These are phyloP conservation scores for Passerina amoena DNA, from an alignment of 2,113 vertebrate genomes.

Conservation along the genomic window DNA sequence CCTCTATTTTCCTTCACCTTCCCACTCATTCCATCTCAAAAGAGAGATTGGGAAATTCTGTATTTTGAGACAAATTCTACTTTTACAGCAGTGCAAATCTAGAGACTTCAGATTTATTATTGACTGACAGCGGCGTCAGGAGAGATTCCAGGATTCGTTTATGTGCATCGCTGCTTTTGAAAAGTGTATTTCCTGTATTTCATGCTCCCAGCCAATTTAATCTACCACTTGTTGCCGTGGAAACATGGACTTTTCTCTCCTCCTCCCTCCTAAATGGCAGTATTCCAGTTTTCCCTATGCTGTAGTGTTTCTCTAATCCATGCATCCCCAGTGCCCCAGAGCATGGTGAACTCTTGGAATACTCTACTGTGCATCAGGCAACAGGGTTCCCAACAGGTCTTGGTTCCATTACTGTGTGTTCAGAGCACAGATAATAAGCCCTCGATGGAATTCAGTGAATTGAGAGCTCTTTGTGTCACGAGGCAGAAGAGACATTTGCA, in stretches of 20 bases:
- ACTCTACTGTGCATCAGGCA: not conserved
- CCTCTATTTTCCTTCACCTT: not conserved
- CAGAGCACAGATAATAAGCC: slow-evolving; percentile 32
- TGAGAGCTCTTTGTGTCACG: slow-evolving; percentile 52
- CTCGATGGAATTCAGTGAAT: not conserved
- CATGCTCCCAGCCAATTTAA: not conserved
- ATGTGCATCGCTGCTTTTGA: not conserved
- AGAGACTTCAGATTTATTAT: not conserved
- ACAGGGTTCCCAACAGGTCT: not conserved
- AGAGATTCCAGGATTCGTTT: not conserved
- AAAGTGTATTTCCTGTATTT: not conserved
- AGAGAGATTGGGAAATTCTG: not conserved
- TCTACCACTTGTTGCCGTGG: slow-evolving; percentile 59
- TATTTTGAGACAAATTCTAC: not conserved
- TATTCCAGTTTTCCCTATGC: not conserved
- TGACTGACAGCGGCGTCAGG: not conserved
- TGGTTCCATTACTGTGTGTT: not conserved
- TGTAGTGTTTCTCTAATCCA: not conserved
- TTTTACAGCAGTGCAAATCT: not conserved
- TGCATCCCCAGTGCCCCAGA: not conserved
- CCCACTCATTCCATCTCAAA: not conserved
- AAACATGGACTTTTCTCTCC: not conserved
- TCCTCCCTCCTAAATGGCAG: not conserved
- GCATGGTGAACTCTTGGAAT: not conserved
- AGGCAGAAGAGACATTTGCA: slow-evolving; percentile 41